These are phyloP conservation scores for Centropristis striata DNA, from an alignment of 2,113 vertebrate species.

Conservation along the genomic window DNA sequence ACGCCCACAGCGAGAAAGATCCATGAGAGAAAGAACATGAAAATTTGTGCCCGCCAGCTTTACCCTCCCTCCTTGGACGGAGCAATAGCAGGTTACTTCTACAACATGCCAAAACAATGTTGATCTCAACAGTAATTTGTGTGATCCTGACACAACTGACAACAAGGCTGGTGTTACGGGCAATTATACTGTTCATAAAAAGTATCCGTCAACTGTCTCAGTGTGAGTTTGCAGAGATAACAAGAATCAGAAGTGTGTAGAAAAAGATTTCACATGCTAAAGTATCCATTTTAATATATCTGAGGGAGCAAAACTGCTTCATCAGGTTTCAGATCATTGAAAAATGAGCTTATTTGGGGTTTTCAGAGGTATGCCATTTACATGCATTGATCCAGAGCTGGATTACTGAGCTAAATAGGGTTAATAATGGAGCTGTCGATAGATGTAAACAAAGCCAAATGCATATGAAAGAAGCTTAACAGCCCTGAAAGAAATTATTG, in stretches of 20 bases:
- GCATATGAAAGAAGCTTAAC: constrained; percentile 28
- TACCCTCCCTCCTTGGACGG: constrained; percentile 39
- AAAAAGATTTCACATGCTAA: constrained; percentile 29
- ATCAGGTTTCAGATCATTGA: constrained; percentile 34
- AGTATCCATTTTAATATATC: constrained; percentile 28
- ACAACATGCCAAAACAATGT: constrained; percentile 64
- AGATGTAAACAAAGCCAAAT: constrained; percentile 41
- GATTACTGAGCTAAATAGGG: constrained; percentile 32
- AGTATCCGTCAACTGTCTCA: constrained; percentile 33
- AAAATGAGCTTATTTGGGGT: constrained; percentile 42
- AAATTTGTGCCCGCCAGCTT: constrained; percentile 61
- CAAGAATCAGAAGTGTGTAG: constrained; percentile 7
- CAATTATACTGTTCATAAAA: constrained; percentile 58
- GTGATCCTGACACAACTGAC: constrained; percentile 50
- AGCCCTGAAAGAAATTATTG: constrained; percentile 25
- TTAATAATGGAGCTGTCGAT: constrained; percentile 37
- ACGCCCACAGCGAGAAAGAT: constrained; percentile 42
- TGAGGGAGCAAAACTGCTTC: constrained; percentile 27
- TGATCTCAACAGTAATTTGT: constrained; percentile 57
- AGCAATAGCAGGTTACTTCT: constrained; percentile 49
- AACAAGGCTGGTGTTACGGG: constrained; percentile 45
- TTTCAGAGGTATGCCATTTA: constrained; percentile 49
- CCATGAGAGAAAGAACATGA: constrained; percentile 28
- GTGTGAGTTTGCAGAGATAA: constrained; percentile 14
- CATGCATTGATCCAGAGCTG: constrained; percentile 46